Percentiles rank a stretch among this genome's conserved stretches.
Evolutionary conservation across 2,113 vertebrate genomes (phyloP).

Genomic region (Engraulis encrasicolus): DNA sequence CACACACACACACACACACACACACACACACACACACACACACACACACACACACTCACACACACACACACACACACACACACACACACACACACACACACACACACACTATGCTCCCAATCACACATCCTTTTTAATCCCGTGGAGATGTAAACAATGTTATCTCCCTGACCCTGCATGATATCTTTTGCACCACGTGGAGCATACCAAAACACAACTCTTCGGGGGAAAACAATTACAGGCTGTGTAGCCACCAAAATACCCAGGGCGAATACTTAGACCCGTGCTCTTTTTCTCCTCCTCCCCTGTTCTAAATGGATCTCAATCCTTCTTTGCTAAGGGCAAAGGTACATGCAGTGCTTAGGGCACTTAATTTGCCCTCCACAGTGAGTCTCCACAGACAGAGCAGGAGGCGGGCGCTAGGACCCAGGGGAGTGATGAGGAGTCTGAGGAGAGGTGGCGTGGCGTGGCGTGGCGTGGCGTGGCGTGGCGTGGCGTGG

Average conservation of each 20-base stretch:
- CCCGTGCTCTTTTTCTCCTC: neutral
- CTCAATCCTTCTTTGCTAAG: too few relatives aligned
- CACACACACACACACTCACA: neutral
- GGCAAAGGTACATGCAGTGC: neutral
- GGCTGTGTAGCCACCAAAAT: neutral
- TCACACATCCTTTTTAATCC: neutral
- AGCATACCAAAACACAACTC: neutral
- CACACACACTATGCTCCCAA: neutral
- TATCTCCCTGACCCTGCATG: neutral
- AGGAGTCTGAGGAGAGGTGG: too few relatives aligned
- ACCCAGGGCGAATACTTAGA: neutral
- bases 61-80: neutral
- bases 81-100: conserved; percentile 6
- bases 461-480: too few relatives aligned
- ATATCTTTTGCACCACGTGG: neutral
- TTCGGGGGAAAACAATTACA: neutral
- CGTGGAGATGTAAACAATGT: neutral
- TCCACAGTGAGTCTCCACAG: neutral
- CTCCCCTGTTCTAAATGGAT: neutral
- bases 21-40: neutral
- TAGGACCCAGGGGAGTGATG: too few relatives aligned
- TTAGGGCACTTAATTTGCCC: neutral
- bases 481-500: too few relatives aligned
- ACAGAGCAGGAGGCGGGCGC: neutral
- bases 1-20: neutral